Evolutionary conservation across 1,140 invertebrate species (phyloP).

Genomic region (Papilio machaon): DNA sequence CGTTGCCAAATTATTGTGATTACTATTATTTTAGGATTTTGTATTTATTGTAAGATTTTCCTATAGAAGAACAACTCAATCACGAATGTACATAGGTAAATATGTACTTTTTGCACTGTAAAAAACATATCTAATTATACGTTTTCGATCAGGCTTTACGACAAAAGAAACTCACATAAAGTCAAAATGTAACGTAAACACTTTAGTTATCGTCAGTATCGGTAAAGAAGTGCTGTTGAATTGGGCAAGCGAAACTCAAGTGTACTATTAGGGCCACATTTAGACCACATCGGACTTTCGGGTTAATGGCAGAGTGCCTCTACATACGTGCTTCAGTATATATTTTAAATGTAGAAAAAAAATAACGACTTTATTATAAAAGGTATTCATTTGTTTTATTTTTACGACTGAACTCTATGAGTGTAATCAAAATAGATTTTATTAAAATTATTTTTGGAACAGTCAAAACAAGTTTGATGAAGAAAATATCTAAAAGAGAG

Average conservation of each 20-base stretch:
- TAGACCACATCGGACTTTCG: constrained; percentile 66
- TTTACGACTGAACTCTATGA: neutral
- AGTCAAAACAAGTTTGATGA: no score
- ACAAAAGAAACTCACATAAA: neutral
- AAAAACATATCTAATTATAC: no score
- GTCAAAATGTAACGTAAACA: constrained; percentile 31
- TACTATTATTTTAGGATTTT: no score
- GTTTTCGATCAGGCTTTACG: neutral
- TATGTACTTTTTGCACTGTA: no score
- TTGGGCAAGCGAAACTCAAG: constrained; percentile 80
- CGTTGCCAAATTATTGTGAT: no score
- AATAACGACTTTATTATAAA: constrained; percentile 32
- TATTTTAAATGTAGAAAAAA: constrained; percentile 32
- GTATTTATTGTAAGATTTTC: no score
- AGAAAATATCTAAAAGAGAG: no score
- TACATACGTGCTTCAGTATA: constrained; percentile 33
- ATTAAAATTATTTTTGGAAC: neutral
- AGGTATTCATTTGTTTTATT: constrained; percentile 24
- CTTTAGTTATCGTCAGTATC: constrained; percentile 54
- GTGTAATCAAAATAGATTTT: neutral
- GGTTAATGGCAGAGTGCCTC: constrained; percentile 66
- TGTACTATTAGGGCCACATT: constrained; percentile 75
- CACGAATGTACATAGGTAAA: no score
- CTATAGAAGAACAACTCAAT: no score
- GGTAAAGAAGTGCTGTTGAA: constrained; percentile 72